Base-by-base conservation (phyloP, 1,140 invertebrate genomes). In the Laodelphax striatellus region DNA sequence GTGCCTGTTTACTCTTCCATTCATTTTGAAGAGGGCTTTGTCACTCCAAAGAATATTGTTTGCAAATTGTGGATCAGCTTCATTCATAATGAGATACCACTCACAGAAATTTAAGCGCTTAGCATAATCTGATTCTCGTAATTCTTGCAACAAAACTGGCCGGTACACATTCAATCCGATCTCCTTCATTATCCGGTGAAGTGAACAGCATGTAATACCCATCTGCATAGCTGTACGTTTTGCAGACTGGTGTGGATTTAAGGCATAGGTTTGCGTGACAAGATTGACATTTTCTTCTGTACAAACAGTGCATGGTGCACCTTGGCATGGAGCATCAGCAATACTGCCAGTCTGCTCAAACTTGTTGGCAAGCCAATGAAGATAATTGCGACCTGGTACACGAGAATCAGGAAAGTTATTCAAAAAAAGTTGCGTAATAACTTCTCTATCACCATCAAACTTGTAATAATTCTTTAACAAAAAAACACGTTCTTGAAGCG, bases 221-320 rank as follows among this genome's bases (percentile, higher is more conserved):
- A 53, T 22, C 8, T 52, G 16, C 13, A 21, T 21, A 50, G 28
- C 16, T 8, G 42, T 50, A 52, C 46, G 24, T 38, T 21, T 22
- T 31, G 43, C 19, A 38, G 57, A 53, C 38, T 38, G 4, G 1
- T 10, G 16, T 10, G 57, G 31, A 31, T 38, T 38, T 38, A 38
- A 59, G 28, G 28, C 46, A 53, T 17, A 34, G 21, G 46, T 24
- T 28, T 52, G 57, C 43, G 50, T 34, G 34, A 59, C 50, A 31
- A 24, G 21, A 16, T 19, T 46, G 24, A 28, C 52, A 13, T 58
- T 58, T 34, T 58, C 57, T 19, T 58, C 42, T 52, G 57, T 52
- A 8, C n/a, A 0, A 9, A 14, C 57, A 16, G 57, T 31, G 6
- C 44, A 19, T 24, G 10, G 17, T 44, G n/a, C 24, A 44, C 57